These are phyloP conservation scores for Aleiodes alternator DNA, from an alignment of 2,888 invertebrate genomes.

Conservation along the genomic window DNA sequence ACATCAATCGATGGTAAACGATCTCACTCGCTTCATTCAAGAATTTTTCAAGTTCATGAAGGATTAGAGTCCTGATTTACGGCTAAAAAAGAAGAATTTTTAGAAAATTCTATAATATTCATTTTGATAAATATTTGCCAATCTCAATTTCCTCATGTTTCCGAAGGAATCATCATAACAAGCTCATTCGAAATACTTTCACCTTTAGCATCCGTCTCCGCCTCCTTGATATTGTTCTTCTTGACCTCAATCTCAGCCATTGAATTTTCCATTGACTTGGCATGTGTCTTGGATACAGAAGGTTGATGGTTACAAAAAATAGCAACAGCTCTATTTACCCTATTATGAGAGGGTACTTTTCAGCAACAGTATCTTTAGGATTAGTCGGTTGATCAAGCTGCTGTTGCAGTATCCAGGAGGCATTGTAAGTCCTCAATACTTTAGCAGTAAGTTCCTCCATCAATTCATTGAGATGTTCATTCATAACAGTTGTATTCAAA, in stretches of 20 bases:
- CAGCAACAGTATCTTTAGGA: slow-evolving; percentile 84
- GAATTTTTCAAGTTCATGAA: too few relatives aligned
- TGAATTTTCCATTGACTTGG: slow-evolving; percentile 98
- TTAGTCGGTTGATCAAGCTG: slow-evolving; percentile 96
- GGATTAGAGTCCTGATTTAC: too few relatives aligned
- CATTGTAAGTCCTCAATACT: slow-evolving; percentile 99
- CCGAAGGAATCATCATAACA: too few relatives aligned
- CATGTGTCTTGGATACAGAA: slow-evolving; percentile 97
- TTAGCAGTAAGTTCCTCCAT: slow-evolving; percentile 99
- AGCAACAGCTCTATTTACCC: slow-evolving; percentile 98
- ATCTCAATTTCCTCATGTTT: too few relatives aligned
- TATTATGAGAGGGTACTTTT: slow-evolving; percentile 96
- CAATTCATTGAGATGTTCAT: slow-evolving; percentile 97
- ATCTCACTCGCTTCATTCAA: too few relatives aligned
- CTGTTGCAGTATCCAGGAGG: slow-evolving; percentile 97
- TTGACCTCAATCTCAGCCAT: slow-evolving; percentile 96
- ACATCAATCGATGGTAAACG: too few relatives aligned
- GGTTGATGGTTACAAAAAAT: slow-evolving; percentile 99
- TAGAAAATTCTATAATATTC: too few relatives aligned
- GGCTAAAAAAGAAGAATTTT: too few relatives aligned
- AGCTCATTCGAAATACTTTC: too few relatives aligned
- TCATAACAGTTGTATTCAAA: too few relatives aligned
- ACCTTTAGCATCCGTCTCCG: too few relatives aligned
- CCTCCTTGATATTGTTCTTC: slow-evolving; percentile 88
- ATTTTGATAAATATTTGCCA: too few relatives aligned